Evolutionary conservation across 2,888 invertebrate species (phyloP), one percentile per base, ranked within the genome.

Genomic region (Ectemnius cavifrons): DNA sequence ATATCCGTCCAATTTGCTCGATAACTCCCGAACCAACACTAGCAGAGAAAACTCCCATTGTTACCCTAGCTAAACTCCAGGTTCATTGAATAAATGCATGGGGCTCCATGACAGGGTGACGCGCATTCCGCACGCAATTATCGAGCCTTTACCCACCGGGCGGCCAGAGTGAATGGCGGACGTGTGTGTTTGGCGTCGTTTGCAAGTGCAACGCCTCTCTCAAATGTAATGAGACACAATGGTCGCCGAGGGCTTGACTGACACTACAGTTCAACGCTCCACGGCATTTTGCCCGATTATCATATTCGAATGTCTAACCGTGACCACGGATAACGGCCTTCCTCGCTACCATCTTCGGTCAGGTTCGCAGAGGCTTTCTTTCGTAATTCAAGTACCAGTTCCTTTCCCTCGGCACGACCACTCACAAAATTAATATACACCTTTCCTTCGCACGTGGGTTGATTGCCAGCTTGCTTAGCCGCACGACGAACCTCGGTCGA

Each of bases 321-420:
- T 68, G 70, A 67, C 28, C 62, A 67, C 56, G 65, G 67, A 63
- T 81, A 80, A 65, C 60, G 68, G 70, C 76, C 77, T 82, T 82
- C 67, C 75, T 78, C 70, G n/a, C 78, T 84, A 77, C 80, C 81
- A 82, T 84, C 85, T 84, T 85, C 82, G 82, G 81, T 79, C 71
- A 75, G 78, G 58, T 67, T 75, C 79, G 62, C 59, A 73, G 71
- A 73, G 61, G 45, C 67, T 81, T 80, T 74, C 82, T 85, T 82
- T 84, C 77, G 81, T 74, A 84, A 85, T 73, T 56, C 52, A n/a
- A 64, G 56, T 13, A 61, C 69, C 68, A 80, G 64, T 83, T 80
- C 77, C 80, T 81, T 81, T 79, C 77, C 75, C 70, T 79, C 49
- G 27, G 63, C 69, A 63, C 76, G 63, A 77, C 63, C 72, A 72